These are phyloP conservation scores for Temnothorax unifasciatus DNA, from an alignment of 2,888 invertebrate genomes.

Conservation along the genomic window DNA sequence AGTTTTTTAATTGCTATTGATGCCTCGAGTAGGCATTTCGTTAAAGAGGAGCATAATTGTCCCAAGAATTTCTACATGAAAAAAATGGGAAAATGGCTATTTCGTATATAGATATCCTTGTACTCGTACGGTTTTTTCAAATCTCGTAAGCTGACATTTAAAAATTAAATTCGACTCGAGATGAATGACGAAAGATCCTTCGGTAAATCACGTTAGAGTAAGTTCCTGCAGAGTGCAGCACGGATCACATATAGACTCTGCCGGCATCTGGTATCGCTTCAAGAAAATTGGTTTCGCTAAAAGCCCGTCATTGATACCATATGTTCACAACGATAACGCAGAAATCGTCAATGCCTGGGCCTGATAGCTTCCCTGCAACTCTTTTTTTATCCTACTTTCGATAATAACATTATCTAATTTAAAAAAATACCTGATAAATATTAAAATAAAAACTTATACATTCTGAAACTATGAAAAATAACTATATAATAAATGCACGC, in stretches of 20 bases:
- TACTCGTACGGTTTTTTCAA: neutral
- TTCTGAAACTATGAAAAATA: neutral
- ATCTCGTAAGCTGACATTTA: neutral
- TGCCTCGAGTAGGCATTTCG: neutral
- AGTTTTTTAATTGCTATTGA: neutral
- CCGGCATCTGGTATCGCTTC: conserved; percentile 77
- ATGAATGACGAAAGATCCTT: conserved; percentile 5
- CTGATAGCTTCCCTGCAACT: conserved; percentile 20
- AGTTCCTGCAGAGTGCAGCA: conserved; percentile 78
- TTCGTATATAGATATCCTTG: too few species aligned
- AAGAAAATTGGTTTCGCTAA: conserved; percentile 65
- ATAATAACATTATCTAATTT: conserved; percentile 1
- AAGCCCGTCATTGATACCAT: conserved; percentile 37
- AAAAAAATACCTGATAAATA: neutral
- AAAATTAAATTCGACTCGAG: neutral
- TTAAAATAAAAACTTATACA: neutral
- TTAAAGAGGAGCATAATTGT: neutral
- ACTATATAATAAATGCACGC: neutral
- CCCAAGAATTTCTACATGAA: neutral
- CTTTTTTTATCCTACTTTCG: neutral
- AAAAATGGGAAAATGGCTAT: neutral
- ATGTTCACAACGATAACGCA: conserved; percentile 38
- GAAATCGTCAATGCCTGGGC: conserved; percentile 26
- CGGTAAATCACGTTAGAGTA: conserved; percentile 50
- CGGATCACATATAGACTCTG: conserved; percentile 68